Conservation (phyloP, 2,888 invertebrate species). For the Hemicrepidius hirtus region DNA sequence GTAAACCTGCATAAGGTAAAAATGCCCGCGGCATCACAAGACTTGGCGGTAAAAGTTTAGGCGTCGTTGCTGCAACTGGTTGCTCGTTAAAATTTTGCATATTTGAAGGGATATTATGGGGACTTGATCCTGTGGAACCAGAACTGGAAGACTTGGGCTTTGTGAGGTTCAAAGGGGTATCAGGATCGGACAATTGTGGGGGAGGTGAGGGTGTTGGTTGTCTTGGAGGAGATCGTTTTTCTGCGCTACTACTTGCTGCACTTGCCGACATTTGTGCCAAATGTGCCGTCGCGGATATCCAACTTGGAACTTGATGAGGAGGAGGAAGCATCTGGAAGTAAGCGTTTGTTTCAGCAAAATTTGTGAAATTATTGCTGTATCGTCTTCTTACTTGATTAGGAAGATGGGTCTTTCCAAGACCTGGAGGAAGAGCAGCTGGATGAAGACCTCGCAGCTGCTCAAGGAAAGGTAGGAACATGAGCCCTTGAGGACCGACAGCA, state of each 20-base stretch:
- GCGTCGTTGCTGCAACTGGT: constrained; percentile 75
- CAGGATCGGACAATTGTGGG: constrained; percentile 76
- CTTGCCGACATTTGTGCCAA: constrained; percentile 80
- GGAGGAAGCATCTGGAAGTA: constrained; percentile 74
- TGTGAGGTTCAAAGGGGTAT: constrained; percentile 90
- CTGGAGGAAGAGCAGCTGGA: constrained; percentile 64
- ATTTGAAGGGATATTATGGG: constrained; percentile 69
- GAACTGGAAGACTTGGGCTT: constrained; percentile 83
- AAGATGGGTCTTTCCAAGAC: constrained; percentile 65
- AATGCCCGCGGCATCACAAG: constrained; percentile 77
- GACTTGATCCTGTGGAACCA: constrained; percentile 75
- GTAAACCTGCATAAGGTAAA: constrained; percentile 77
- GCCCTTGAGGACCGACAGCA: constrained; percentile 76
- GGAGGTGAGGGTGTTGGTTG: constrained; percentile 68
- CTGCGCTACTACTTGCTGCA: constrained; percentile 60
- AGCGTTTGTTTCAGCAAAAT: constrained; percentile 25
- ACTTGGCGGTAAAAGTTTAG: constrained; percentile 76
- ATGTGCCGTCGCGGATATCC: constrained; percentile 82
- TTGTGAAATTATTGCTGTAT: neutral
- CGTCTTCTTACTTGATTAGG: constrained; percentile 66
- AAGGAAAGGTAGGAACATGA: constrained; percentile 82
- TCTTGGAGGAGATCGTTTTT: constrained; percentile 67
- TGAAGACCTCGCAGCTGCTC: constrained; percentile 76
- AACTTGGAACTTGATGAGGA: constrained; percentile 74
- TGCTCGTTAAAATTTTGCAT: constrained; percentile 72